These are phyloP conservation scores for Cerceris ruficornis DNA, from an alignment of 2,888 invertebrate species.

Conservation along the genomic window DNA sequence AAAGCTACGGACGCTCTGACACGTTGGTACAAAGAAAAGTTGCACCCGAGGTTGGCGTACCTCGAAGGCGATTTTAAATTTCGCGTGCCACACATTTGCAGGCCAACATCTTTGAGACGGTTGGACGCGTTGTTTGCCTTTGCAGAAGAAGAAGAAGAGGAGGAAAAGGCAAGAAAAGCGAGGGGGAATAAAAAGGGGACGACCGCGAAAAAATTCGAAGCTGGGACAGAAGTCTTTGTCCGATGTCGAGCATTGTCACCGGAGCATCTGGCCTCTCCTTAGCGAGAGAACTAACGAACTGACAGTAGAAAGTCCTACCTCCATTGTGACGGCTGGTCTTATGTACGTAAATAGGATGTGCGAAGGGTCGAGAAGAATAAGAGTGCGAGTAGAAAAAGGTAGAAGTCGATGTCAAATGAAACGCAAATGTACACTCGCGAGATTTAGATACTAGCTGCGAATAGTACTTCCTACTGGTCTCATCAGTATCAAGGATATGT, in stretches of 20 bases:
- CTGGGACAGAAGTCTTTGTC: slow-evolving; percentile 31
- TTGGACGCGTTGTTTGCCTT: slow-evolving; percentile 4
- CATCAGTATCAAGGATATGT: too few species aligned
- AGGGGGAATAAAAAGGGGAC: slow-evolving; percentile 3
- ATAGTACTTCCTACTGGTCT: too few species aligned
- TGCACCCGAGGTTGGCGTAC: background rate
- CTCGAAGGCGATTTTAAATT: slow-evolving; percentile 27
- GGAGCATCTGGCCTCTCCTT: slow-evolving; percentile 25
- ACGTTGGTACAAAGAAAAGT: background rate
- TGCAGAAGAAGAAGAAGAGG: background rate
- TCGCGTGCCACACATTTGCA: slow-evolving; percentile 28
- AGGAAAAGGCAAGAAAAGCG: background rate
- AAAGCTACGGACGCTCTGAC: background rate
- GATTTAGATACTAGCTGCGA: too few species aligned
- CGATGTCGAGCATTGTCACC: slow-evolving; percentile 36
- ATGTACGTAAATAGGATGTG: background rate
- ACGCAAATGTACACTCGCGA: background rate
- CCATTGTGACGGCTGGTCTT: slow-evolving; percentile 17
- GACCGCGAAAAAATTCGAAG: slow-evolving; percentile 17
- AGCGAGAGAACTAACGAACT: slow-evolving; percentile 43
- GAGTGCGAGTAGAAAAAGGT: background rate
- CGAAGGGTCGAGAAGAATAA: background rate
- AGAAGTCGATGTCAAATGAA: background rate
- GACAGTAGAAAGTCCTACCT: slow-evolving; percentile 1
- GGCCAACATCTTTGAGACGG: slow-evolving; percentile 18